Evolutionary conservation across 2,797 vertebrate genomes (phyloP), one percentile per base, ranked within the genome.

Genomic region (Sebastes minor): DNA sequence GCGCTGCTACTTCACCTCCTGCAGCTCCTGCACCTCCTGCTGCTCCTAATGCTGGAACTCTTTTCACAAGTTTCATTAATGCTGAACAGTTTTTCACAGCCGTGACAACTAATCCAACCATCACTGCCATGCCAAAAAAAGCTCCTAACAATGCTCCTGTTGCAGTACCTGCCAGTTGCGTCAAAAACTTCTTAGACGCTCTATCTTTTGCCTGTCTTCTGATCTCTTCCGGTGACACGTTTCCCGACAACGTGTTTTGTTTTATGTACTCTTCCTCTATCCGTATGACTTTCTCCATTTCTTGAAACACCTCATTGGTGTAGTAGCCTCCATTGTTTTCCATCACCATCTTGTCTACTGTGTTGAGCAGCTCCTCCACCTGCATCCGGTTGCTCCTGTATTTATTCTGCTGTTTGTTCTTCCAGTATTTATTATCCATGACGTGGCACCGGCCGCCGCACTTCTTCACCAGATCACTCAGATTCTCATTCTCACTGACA

Each of bases 301-400:
- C 13, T 20, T 83, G n/a, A 0, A 93, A 72, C 12, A 10, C 13
- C 1, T 55, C 1, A 22, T 91, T 93, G 23, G 79, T 86, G 78
- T 92, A 93, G 74, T 33, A 82, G 2, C 61, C 16, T 38, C 87
- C 79, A 0, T 64, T 61, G 9, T 85, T 91, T 32, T 62, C 38
- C 13, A 2, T 38, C 69, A 89, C 78, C 82, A 92, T 78, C 65
- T 69, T 12, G 0, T 92, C 88, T 35, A 92, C 30, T 8, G 89
- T 92, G 14, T 49, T 16, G 9, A 94, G 86, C 0, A 94, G 74
- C 2, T 71, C 59, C 2, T 74, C 60, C 5, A 90, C 10, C 35
- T 91, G 92, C 33, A 72, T 16, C 71, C 28, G 70, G 86, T 91
- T 92, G 66, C 11, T 87, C n/a, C 74, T 86, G 85, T 94, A 88